Evolutionary conservation across 2,797 vertebrate species (phyloP).

Genomic region (Melanotaenia pygmaea): DNA sequence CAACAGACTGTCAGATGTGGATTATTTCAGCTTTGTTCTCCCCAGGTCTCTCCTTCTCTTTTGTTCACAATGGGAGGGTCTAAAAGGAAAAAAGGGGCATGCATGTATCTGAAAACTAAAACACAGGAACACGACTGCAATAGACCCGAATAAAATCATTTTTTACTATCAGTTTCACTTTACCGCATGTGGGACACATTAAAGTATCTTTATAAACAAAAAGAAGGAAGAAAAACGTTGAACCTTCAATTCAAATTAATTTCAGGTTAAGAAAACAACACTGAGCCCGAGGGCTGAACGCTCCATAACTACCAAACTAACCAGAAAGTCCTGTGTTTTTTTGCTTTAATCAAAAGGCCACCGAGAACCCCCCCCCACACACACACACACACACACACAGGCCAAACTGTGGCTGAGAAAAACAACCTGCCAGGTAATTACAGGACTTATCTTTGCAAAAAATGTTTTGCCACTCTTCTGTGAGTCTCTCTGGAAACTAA

Average conservation of each 20-base stretch:
- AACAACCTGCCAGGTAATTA: slow-evolving; percentile 38
- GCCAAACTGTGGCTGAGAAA: slow-evolving; percentile 13
- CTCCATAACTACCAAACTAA: background rate
- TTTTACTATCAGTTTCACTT: background rate
- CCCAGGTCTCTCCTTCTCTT: too few species aligned
- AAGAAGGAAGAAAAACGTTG: background rate
- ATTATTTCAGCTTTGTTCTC: too few species aligned
- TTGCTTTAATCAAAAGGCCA: slow-evolving; percentile 11
- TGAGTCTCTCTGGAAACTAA: slow-evolving; percentile 3
- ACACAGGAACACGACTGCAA: too few species aligned
- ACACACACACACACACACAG: background rate
- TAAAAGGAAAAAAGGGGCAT: too few species aligned
- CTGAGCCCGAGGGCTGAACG: background rate
- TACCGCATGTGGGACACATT: background rate
- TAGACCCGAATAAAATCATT: too few species aligned
- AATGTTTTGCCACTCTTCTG: slow-evolving; percentile 15
- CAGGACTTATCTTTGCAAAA: slow-evolving; percentile 25
- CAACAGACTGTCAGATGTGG: too few species aligned
- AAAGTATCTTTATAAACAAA: background rate
- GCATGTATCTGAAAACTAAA: too few species aligned
- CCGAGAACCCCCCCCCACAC: background rate
- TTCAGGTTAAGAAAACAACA: slow-evolving; percentile 16
- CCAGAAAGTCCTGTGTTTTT: background rate
- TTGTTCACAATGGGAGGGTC: too few species aligned
- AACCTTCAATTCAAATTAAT: background rate